A percentile compares a stretch with the other conserved stretches of the same genome.
Evolutionary conservation across 1,140 invertebrate genomes (phyloP).

Genomic region (Panonychus citri): DNA sequence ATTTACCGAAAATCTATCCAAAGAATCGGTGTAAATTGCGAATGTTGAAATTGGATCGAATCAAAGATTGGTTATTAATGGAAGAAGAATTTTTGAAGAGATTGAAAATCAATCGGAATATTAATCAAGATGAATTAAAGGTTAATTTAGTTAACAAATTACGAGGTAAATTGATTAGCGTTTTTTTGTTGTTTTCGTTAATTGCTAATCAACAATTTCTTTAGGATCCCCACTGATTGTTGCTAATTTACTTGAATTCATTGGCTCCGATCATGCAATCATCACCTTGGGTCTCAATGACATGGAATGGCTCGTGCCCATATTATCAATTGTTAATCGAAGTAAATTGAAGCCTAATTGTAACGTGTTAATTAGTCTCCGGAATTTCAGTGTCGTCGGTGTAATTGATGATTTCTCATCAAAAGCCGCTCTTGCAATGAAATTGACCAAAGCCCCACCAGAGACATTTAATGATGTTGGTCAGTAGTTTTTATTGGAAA

Average conservation of each 20-base stretch:
- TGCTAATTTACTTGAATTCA: conserved; percentile 59
- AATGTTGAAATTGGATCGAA: neutral
- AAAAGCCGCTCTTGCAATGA: neutral
- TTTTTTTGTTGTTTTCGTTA: neutral
- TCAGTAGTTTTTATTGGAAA: neutral
- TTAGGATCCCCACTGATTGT: conserved; percentile 28
- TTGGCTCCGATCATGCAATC: conserved; percentile 56
- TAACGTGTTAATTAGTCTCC: neutral
- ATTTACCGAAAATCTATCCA: neutral
- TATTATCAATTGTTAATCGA: neutral
- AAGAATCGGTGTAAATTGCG: neutral
- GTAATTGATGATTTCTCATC: neutral
- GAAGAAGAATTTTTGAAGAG: neutral
- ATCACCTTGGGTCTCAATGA: conserved; percentile 57
- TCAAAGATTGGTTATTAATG: neutral
- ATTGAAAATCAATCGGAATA: neutral
- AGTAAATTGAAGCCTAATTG: neutral
- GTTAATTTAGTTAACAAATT: neutral
- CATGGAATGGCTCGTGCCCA: conserved; percentile 34
- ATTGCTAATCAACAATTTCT: too few relatives aligned
- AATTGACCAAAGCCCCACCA: neutral
- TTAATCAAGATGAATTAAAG: neutral
- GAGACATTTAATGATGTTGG: conserved; percentile 4
- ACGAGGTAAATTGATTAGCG: neutral
- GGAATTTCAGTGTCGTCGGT: neutral